Percentiles rank a stretch among this genome's conserved stretches.
phyloP scores from a whole-genome alignment of 2,797 vertebrate species.

The Malacoctenus gilli region DNA sequence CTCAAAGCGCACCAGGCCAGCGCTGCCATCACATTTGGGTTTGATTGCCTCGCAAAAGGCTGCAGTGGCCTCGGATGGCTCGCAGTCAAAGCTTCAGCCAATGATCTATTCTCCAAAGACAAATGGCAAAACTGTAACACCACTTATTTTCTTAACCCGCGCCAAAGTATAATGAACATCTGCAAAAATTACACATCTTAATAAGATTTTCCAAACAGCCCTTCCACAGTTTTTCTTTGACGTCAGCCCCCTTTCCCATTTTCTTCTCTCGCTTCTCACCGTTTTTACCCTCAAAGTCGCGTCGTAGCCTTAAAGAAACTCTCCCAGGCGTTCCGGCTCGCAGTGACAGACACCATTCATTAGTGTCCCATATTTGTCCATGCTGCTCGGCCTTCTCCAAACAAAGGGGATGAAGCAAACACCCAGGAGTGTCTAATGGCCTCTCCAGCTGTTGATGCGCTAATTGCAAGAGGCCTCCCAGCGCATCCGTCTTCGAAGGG shows the following conservation, averaged over 20 bases:
- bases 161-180: slow-evolving; percentile 73
- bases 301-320: too few relatives aligned
- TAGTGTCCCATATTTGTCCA: slow-evolving; percentile 53
- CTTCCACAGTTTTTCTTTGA: slow-evolving; percentile 38
- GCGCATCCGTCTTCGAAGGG: slow-evolving; percentile 56
- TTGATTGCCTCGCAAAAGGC: slow-evolving; percentile 32
- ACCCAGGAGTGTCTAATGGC: slow-evolving; percentile 71
- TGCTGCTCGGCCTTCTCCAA: slow-evolving; percentile 53
- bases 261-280: not conserved
- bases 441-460: slow-evolving; percentile 76
- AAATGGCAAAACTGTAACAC: slow-evolving; percentile 60
- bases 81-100: slow-evolving; percentile 24
- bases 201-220: slow-evolving; percentile 63
- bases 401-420: slow-evolving; percentile 59
- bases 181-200: slow-evolving; percentile 67
- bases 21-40: slow-evolving; percentile 39
- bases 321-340: too few relatives aligned
- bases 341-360: slow-evolving; percentile 69
- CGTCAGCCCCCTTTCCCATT: slow-evolving; percentile 29
- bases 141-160: slow-evolving; percentile 65
- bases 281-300: slow-evolving; percentile 27
- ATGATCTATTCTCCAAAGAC: slow-evolving; percentile 61
- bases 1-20: slow-evolving; percentile 7
- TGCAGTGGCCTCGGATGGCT: slow-evolving; percentile 46
- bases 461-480: slow-evolving; percentile 72